Evolutionary conservation across 2,797 vertebrate species (phyloP), one percentile per base, ranked within the genome.

Genomic region (Typhlichthys subterraneus): DNA sequence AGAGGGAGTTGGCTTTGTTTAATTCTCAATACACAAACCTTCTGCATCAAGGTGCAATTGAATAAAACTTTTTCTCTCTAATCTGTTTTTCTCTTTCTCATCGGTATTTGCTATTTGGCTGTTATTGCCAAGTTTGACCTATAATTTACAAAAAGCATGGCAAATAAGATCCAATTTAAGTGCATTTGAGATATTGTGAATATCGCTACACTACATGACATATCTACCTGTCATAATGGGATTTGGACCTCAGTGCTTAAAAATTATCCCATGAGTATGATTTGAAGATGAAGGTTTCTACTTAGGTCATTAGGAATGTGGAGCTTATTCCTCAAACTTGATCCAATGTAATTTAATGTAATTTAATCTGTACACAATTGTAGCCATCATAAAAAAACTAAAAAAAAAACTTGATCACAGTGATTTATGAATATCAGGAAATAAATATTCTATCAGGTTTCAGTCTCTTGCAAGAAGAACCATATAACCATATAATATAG

Each of bases 361-460:
- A 17, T 17, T 17, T 17, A 17, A 17, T 17, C 17, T 17, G 17
- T 17, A 1, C 17, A 17, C 17, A 17, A 17, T 17, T 17, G 17
- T 17, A 17, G 17, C 17, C 17, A 17, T 17, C 17, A 17, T 17
- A 17, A 17, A 17, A 17, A n/a, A n/a, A n/a, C n/a, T 17, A 17
- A 17, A 17, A 17, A 17, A 17, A 17, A 48, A 58, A 49, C 67
- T 82, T 70, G 70, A 81, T 88, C 69, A 79, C 67, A 76, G 80
- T 63, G 48, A 67, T 54, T 85, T 75, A 84, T 73, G 52, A 84
- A 77, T 78, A 75, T 68, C 1, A 15, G 19, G 47, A 79, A 78
- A 81, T 90, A 73, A 85, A 90, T 90, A 83, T 88, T 88, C 75
- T 70, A 84, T 81, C 52, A 71, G 59, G 56, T 54, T n/a, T 55